Base-by-base conservation (phyloP, 2,888 invertebrate species). In the Allophyes oxyacanthae region DNA sequence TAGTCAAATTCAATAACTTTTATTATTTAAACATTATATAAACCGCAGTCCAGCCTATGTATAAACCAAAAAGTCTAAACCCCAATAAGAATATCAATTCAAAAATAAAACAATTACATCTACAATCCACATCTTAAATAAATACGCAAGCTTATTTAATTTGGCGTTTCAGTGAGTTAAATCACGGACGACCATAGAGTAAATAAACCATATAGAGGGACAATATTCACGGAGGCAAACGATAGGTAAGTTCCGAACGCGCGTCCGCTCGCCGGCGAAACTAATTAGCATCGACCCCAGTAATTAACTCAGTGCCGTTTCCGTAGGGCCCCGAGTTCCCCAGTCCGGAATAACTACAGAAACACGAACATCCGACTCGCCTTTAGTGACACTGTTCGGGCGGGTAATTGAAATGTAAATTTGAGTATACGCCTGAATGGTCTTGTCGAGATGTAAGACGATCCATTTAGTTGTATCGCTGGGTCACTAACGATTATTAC, bases 251-350 rank as follows among this genome's bases (percentile, higher is more conserved):
- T 80, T 69, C 76, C 68, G 71, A 63, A 75, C 75, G 66, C 60
- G 60, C 68, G 66, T 68, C 76, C 74, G 75, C 65, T 76, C 69
- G 69, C 61, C 76, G 74, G 78, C 70, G 67, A 83, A 81, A 81
- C 77, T 79, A 82, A 88, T 88, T 88, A 87, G 73, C 81, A 79
- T 83, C 76, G 83, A 80, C 79, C 78, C 77, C 65, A 56, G 76
- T 79, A 81, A 84, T 84, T 82, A 83, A 78, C 76, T 71, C 67
- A 48, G 55, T 51, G 63, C 60, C 44, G 56, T 73, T 64, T 62
- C 66, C 62, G 66, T 64, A 66, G 58, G 60, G 67, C 43, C 65
- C 56, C 56, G 2, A 44, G 53, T 37, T 38, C 64, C 57, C 41
- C 33, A 41, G 60, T 45, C 34, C 41, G 44, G 43, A 56, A 59